Conservation (phyloP, 2,888 invertebrate genomes). For the Orthosia gracilis region DNA sequence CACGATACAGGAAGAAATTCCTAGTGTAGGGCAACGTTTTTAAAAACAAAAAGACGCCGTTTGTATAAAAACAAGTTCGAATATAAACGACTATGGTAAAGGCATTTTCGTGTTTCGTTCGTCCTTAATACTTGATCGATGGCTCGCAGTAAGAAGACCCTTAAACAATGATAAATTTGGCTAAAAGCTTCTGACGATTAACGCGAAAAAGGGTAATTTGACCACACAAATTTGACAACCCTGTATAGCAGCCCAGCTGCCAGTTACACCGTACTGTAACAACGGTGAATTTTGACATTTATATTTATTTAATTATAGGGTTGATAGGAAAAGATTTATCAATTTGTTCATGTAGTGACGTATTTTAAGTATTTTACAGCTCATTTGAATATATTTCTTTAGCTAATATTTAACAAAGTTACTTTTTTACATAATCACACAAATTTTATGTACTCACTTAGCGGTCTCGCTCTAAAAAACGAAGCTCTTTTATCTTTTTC, state of each 20-base stretch:
- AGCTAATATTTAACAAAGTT: neutral
- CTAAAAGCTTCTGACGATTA: conserved; percentile 74
- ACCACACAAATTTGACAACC: conserved; percentile 78
- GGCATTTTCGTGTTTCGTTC: neutral
- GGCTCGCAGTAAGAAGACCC: conserved; percentile 63
- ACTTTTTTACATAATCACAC: no score
- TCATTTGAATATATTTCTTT: no score
- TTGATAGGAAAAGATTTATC: no score
- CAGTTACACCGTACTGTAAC: conserved; percentile 65
- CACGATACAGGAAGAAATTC: no score
- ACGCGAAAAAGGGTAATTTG: conserved; percentile 78
- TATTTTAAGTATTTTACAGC: neutral
- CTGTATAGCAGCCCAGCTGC: conserved; percentile 67
- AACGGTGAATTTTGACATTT: neutral
- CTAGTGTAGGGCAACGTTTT: no score
- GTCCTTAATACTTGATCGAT: conserved; percentile 67
- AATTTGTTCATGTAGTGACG: no score
- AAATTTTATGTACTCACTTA: no score
- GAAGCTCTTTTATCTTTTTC: conserved; percentile 19
- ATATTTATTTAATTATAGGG: neutral
- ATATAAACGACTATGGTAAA: neutral
- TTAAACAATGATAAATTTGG: conserved; percentile 74
- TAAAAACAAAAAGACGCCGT: no score
- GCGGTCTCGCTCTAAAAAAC: conserved; percentile 9
- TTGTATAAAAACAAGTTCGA: neutral